Conservation (phyloP, 2,797 vertebrate genomes). For the Chloroceryle amazona region DNA sequence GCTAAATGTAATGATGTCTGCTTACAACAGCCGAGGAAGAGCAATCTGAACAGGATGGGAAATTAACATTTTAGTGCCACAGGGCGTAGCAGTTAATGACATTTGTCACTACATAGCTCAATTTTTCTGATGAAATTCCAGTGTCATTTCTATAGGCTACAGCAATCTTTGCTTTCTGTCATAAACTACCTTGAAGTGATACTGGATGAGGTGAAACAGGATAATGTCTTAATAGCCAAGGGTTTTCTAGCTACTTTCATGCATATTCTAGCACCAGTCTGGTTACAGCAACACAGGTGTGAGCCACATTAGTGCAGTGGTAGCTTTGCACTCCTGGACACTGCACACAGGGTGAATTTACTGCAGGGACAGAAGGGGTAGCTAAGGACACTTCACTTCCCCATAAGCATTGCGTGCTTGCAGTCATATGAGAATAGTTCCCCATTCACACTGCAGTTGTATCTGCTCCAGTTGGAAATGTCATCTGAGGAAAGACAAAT, state of each 20-base stretch:
- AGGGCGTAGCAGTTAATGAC: neutral
- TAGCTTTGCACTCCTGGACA: neutral
- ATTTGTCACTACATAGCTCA: neutral
- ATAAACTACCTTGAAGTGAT: neutral
- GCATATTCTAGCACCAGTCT: neutral
- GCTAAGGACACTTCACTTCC: conserved; percentile 31
- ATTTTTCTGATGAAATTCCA: neutral
- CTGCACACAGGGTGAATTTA: neutral
- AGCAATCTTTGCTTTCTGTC: neutral
- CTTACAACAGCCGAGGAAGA: neutral
- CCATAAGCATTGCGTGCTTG: conserved; percentile 32
- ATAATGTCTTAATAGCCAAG: neutral
- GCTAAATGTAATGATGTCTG: neutral
- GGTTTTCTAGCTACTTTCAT: neutral
- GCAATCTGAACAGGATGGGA: neutral
- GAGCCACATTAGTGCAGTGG: fast-evolving
- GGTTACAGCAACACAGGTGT: neutral
- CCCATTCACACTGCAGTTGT: conserved; percentile 15
- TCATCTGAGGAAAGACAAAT: conserved; percentile 49
- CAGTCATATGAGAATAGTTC: conserved; percentile 24
- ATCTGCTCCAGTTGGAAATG: conserved; percentile 18
- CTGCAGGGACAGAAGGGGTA: conserved; percentile 8
- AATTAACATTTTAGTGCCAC: neutral
- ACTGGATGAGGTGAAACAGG: neutral
- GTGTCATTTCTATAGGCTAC: neutral